These are phyloP conservation scores for Calameuta idolon DNA, from an alignment of 2,888 invertebrate genomes.

Conservation along the genomic window DNA sequence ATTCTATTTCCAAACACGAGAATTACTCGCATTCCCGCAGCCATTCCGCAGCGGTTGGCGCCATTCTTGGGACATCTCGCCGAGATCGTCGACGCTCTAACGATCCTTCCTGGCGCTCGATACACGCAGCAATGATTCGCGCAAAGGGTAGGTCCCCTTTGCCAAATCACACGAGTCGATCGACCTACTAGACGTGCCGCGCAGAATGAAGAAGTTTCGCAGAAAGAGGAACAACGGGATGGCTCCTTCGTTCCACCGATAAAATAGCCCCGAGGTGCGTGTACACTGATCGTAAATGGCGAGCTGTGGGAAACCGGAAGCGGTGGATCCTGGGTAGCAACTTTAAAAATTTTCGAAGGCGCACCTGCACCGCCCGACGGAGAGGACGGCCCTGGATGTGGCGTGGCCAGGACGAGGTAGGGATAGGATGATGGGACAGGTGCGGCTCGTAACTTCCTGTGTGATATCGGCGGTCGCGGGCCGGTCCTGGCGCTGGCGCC, in stretches of 20 bases:
- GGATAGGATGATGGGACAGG: constrained; percentile 48
- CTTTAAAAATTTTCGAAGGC: not conserved
- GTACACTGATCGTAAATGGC: not conserved
- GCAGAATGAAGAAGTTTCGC: not conserved
- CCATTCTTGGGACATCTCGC: constrained; percentile 47
- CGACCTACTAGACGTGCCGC: not conserved
- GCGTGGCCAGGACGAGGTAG: constrained; percentile 22
- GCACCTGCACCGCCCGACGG: not conserved
- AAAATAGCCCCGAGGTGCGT: not conserved
- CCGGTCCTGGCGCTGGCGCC: constrained; percentile 48
- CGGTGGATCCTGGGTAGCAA: not conserved
- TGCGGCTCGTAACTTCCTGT: constrained; percentile 55
- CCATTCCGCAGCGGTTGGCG: constrained; percentile 36
- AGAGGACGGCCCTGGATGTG: constrained; percentile 7
- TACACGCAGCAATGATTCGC: not conserved
- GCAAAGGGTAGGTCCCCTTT: not conserved
- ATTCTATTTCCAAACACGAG: constrained; percentile 48
- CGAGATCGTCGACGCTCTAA: constrained; percentile 10
- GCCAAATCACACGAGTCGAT: not conserved
- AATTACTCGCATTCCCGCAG: constrained; percentile 44
- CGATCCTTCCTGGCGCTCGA: not conserved
- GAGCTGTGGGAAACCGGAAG: constrained; percentile 3
- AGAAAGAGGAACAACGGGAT: not conserved
- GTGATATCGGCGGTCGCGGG: constrained; percentile 46
- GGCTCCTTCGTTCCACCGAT: not conserved